phyloP scores from a whole-genome alignment of 2,888 invertebrate genomes.

The Megaustenia siamemsis region DNA sequence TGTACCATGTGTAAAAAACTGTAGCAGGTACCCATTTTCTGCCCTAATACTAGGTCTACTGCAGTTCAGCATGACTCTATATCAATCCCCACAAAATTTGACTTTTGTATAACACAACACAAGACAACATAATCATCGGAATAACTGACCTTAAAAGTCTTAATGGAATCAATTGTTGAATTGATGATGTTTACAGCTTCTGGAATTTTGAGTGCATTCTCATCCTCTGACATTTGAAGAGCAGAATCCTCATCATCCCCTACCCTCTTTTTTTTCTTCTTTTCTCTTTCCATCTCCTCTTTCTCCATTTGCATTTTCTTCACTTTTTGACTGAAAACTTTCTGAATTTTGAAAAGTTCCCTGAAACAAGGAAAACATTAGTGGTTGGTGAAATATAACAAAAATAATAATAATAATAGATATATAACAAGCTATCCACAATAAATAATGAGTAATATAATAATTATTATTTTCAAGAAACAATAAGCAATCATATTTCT shows the following conservation, averaged over 20 bases:
- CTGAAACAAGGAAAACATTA: slow-evolving; percentile 78
- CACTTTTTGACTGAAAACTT: slow-evolving; percentile 82
- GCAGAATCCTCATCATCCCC: slow-evolving; percentile 81
- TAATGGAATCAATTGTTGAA: slow-evolving; percentile 80
- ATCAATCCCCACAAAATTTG: no score
- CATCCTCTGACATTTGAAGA: slow-evolving; percentile 80
- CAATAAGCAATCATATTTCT: background rate
- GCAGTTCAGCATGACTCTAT: no score
- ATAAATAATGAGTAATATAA: background rate
- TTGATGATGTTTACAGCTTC: slow-evolving; percentile 82
- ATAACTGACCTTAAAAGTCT: slow-evolving; percentile 82
- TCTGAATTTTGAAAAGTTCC: slow-evolving; percentile 89
- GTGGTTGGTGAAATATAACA: background rate
- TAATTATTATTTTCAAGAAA: background rate
- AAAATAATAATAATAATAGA: background rate
- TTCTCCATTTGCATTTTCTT: slow-evolving; percentile 79
- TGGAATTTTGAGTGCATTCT: slow-evolving; percentile 80
- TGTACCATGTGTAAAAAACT: no score
- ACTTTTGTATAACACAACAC: background rate
- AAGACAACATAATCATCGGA: background rate
- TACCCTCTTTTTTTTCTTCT: slow-evolving; percentile 82
- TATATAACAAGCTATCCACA: background rate
- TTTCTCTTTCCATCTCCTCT: slow-evolving; percentile 76
- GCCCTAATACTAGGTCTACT: no score
- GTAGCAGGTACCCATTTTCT: no score